Evolutionary conservation across 2,113 vertebrate species (phyloP).

Genomic region (Silurus asotus): DNA sequence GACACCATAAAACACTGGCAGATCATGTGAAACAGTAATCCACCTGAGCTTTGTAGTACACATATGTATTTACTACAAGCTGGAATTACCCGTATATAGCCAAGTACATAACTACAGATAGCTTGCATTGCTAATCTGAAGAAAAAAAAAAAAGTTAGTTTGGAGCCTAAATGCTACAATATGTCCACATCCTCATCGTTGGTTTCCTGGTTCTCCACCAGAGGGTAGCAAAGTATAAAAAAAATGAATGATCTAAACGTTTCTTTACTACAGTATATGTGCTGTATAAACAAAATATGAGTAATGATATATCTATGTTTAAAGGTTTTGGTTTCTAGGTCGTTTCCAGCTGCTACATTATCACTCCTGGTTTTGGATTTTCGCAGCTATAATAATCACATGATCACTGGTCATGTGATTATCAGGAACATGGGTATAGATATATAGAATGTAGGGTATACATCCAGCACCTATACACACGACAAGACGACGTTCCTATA

Average conservation of each 20-base stretch:
- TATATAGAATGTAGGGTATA: neutral
- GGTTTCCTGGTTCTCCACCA: neutral
- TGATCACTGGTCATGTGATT: neutral
- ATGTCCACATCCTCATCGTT: neutral
- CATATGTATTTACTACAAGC: no score
- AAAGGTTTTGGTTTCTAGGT: no score
- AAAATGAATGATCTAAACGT: neutral
- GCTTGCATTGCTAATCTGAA: no score
- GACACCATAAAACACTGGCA: no score
- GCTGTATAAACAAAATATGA: neutral
- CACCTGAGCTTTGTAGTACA: no score
- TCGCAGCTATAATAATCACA: no score
- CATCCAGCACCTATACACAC: constrained; percentile 3
- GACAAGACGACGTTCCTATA: no score
- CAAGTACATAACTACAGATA: no score
- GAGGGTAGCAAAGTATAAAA: constrained; percentile 15
- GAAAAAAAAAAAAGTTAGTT: no score
- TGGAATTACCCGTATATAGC: no score
- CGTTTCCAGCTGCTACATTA: neutral
- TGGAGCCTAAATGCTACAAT: no score
- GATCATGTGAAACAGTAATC: no score
- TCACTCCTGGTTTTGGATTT: neutral
- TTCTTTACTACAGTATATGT: neutral
- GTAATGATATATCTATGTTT: neutral
- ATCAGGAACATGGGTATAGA: neutral